These are phyloP conservation scores for Drosophila leonis DNA, from an alignment of 2,888 invertebrate species.

Conservation along the genomic window DNA sequence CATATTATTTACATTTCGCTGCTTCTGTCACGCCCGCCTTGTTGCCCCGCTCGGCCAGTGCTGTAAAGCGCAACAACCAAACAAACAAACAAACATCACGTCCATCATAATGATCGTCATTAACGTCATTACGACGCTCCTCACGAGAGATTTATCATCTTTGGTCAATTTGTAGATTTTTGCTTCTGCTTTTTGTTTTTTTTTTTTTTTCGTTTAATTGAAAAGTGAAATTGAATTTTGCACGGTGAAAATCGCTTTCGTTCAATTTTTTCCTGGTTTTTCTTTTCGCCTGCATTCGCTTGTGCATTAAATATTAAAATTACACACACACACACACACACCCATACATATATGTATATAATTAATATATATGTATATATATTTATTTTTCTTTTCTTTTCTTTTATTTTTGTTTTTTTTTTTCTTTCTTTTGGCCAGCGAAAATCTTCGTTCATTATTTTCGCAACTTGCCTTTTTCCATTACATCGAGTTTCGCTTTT, in stretches of 20 bases:
- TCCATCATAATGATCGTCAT: conserved; percentile 14
- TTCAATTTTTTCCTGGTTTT: conserved; percentile 27
- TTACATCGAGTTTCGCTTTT: conserved; percentile 21
- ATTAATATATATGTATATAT: not conserved
- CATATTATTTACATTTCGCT: conserved; percentile 67
- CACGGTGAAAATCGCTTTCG: conserved; percentile 44
- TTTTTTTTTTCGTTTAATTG: conserved; percentile 51
- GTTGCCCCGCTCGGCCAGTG: not conserved
- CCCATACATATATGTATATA: not conserved
- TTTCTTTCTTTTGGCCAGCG: conserved; percentile 20
- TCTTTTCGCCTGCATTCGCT: conserved; percentile 17
- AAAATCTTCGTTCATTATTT: conserved; percentile 44
- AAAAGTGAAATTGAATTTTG: conserved; percentile 77
- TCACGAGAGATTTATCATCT: conserved; percentile 30
- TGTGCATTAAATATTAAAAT: conserved; percentile 66
- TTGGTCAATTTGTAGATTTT: conserved; percentile 31
- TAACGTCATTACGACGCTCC: conserved; percentile 29
- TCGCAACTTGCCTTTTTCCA: conserved; percentile 28
- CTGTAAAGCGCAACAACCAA: conserved; percentile 11
- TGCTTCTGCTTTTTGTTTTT: conserved; percentile 4
- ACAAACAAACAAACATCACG: conserved; percentile 18
- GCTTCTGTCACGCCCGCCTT: conserved; percentile 21
- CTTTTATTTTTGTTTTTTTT: conserved; percentile 18
- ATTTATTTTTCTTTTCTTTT: not conserved
- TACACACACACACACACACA: conserved; percentile 6